Conservation (phyloP, 1,140 invertebrate species). For the Tetragnatha versicolor region DNA sequence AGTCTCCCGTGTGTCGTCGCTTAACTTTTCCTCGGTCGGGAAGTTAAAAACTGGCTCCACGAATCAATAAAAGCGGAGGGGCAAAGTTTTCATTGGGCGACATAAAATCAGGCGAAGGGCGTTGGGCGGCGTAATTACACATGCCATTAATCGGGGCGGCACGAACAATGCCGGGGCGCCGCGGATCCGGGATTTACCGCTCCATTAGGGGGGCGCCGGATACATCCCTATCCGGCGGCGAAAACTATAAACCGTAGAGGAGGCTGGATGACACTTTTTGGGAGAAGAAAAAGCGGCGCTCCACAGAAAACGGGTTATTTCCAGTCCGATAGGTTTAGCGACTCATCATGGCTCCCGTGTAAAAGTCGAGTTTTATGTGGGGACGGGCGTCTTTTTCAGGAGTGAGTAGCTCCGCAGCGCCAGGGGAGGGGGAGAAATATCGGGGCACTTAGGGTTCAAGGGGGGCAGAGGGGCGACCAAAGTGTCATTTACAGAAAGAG, state of each 20-base stretch:
- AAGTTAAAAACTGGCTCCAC: too few relatives aligned
- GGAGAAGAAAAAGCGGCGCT: conserved; percentile 19
- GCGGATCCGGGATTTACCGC: conserved; percentile 38
- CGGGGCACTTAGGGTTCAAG: conserved; percentile 53
- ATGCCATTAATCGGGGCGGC: conserved; percentile 19
- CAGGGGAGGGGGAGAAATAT: conserved; percentile 47
- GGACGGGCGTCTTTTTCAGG: conserved; percentile 50
- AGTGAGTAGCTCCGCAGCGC: conserved; percentile 40
- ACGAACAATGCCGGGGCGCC: conserved; percentile 24
- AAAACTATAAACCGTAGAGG: conserved; percentile 38
- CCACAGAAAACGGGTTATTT: conserved; percentile 55
- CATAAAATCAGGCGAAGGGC: too few relatives aligned
- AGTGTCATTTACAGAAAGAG: conserved; percentile 51
- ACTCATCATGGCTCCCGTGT: conserved; percentile 48
- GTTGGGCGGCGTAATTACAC: conserved; percentile 44
- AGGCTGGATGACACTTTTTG: conserved; percentile 16
- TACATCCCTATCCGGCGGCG: conserved; percentile 19
- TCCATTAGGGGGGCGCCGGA: conserved; percentile 30
- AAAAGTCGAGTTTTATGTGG: conserved; percentile 49
- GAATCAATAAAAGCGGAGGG: too few relatives aligned
- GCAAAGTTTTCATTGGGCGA: too few relatives aligned
- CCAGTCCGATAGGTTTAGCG: conserved; percentile 52
- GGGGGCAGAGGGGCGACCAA: conserved; percentile 32
- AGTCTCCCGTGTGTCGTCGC: too few relatives aligned
- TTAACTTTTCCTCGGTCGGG: too few relatives aligned